phyloP scores from a whole-genome alignment of 2,113 vertebrate genomes.

The Actenoides lindsayi region DNA sequence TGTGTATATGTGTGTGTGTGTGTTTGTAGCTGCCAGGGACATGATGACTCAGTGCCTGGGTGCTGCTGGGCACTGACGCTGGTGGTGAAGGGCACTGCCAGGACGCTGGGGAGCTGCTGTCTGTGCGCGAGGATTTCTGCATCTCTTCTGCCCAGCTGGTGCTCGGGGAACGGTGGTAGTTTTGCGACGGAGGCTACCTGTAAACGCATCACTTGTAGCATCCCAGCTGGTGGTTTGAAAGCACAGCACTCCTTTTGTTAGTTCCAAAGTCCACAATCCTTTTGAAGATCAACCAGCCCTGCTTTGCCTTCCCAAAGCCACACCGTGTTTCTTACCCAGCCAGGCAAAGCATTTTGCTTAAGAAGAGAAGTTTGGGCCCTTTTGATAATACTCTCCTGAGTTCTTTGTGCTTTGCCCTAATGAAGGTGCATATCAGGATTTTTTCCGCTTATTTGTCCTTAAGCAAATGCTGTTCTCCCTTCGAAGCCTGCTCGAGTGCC shows the following conservation, averaged over 20 bases:
- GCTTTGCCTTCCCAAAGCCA: neutral
- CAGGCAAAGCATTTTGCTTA: neutral
- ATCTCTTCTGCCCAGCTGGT: neutral
- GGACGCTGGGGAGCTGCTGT: neutral
- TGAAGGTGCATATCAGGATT: rapidly evolving
- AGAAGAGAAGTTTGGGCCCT: neutral
- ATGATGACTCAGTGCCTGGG: rapidly evolving
- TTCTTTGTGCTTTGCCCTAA: neutral
- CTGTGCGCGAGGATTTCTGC: neutral
- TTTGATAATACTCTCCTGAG: neutral
- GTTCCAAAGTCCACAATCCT: neutral
- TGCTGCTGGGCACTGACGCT: neutral
- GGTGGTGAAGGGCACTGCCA: neutral
- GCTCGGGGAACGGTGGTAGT: neutral
- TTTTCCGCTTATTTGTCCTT: neutral
- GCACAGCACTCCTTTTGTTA: neutral
- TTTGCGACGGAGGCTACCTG: neutral
- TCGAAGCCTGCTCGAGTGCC: neutral
- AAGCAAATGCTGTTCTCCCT: neutral
- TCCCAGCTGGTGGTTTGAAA: neutral
- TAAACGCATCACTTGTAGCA: neutral
- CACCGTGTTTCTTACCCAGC: neutral
- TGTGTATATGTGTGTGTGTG: neutral
- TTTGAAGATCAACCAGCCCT: neutral
- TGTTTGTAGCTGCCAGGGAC: neutral